Evolutionary conservation across 30 jellyfish, hydroid and myxozoan genomes (phyloP), one percentile per base, ranked within the genome.

Genomic region (Aurelia sp.): DNA sequence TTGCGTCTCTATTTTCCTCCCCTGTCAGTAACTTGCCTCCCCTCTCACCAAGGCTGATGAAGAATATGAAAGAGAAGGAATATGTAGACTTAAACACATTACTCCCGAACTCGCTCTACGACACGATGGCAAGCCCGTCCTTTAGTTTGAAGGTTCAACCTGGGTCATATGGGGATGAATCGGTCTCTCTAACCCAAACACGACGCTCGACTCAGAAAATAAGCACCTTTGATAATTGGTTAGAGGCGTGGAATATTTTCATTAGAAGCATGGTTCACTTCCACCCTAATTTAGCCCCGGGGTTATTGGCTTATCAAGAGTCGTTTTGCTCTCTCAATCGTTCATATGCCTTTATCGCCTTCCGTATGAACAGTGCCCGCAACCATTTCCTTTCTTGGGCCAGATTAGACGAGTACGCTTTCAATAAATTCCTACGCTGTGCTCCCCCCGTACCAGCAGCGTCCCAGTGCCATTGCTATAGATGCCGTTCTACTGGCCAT

Each of bases 11-110:
- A 18, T 11, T 68, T 68, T 3, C 57, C 15, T 68, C 59, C 15
- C 22, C 60, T 58, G n/a, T 68, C 16, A 68, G 60, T 3, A 68
- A 24, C 4, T 12, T 68, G 19, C 57, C 80, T 8, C 80, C 57
- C 16, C 59, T 68, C 1, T 20, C 80, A 8, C 60, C 1, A 68
- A 68, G 5, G 35, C 65, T 68, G 16, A 68, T 68, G 35, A 68
- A 68, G 35, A n/a, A n/a, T 15, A 68, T 68, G 60, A 68, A 68
- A 68, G 80, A 31, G 2, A 68, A 68, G 21, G 80, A 68, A 20
- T 68, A 20, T 68, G 59, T 68, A 19, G 80, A 68, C 21, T 20
- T 68, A 18, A 68, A 5, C 35, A 19, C 80, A 13, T 3, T 68
- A 68, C 16, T 68, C 15, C 80, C 80, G 35, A 27, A 27, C 33